Percentiles rank a stretch among this genome's conserved stretches.
Evolutionary conservation across 2,113 vertebrate species (phyloP).

Genomic region (Caretta caretta): DNA sequence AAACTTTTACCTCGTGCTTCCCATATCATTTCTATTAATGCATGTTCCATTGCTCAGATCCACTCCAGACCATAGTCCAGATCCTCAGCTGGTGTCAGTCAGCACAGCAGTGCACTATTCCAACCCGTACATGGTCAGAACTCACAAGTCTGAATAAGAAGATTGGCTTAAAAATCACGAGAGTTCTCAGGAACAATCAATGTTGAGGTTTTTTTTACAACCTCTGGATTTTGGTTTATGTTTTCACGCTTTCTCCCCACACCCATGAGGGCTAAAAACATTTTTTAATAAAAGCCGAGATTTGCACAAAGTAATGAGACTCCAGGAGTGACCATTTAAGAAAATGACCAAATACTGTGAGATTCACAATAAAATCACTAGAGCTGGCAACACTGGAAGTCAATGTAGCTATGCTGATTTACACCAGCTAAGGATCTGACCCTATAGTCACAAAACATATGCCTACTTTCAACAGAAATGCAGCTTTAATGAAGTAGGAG

Average conservation of each 20-base stretch:
- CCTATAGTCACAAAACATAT: not conserved
- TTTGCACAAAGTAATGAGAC: not conserved
- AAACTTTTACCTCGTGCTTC: not conserved
- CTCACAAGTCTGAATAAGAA: not conserved
- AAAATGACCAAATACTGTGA: accelerated
- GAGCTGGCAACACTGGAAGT: not conserved
- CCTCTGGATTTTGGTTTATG: not conserved
- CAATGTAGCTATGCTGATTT: not conserved
- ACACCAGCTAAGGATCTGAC: not conserved
- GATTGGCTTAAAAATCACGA: not conserved
- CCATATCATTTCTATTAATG: not conserved
- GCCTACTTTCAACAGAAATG: not conserved
- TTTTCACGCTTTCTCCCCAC: not conserved
- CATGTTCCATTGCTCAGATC: not conserved
- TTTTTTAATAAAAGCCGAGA: not conserved
- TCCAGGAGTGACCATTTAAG: not conserved
- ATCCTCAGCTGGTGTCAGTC: not conserved
- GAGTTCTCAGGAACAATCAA: not conserved
- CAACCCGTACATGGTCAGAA: not conserved
- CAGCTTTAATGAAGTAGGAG: not conserved
- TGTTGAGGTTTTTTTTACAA: not conserved
- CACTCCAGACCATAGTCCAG: not conserved
- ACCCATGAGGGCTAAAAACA: not conserved
- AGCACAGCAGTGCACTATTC: not conserved
- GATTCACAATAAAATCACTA: not conserved